Percentiles rank a stretch among this genome's conserved stretches.
Evolutionary conservation across 2,888 invertebrate genomes (phyloP).

Genomic region (Parnassius smintheus): DNA sequence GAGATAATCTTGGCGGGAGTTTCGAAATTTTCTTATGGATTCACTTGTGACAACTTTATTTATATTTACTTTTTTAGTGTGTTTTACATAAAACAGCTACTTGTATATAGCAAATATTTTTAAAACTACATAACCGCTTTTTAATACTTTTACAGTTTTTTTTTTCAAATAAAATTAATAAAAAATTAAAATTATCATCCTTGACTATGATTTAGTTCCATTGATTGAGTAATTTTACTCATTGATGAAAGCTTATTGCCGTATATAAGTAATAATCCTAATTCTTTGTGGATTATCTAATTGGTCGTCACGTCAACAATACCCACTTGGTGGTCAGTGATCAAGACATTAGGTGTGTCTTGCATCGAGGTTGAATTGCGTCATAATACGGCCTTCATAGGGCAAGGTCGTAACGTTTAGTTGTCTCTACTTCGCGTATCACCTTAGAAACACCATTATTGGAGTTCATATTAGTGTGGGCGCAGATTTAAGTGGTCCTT

Average conservation of each 20-base stretch:
- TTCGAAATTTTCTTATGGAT: conserved; percentile 10
- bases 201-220: not conserved
- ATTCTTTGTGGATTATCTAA: not conserved
- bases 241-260: too few relatives aligned
- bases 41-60: conserved; percentile 4
- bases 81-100: not conserved
- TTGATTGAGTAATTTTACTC: not conserved
- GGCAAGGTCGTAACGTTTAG: conserved; percentile 11
- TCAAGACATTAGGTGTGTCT: conserved; percentile 14
- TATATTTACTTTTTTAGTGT: conserved; percentile 2
- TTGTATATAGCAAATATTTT: not conserved
- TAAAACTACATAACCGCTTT: too few relatives aligned
- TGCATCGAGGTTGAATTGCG: conserved; percentile 18
- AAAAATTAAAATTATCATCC: not conserved
- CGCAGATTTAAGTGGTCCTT: not conserved
- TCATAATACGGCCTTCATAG: conserved; percentile 25
- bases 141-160: not conserved
- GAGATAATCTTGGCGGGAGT: conserved; percentile 6
- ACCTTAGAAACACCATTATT: conserved; percentile 10
- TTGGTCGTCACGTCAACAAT: conserved; percentile 6
- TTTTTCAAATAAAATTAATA: not conserved
- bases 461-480: not conserved
- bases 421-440: not conserved
- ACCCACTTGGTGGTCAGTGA: conserved; percentile 8
- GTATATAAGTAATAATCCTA: not conserved